Conservation (phyloP, 2,797 vertebrate species). For the Eulemur mongoz region DNA sequence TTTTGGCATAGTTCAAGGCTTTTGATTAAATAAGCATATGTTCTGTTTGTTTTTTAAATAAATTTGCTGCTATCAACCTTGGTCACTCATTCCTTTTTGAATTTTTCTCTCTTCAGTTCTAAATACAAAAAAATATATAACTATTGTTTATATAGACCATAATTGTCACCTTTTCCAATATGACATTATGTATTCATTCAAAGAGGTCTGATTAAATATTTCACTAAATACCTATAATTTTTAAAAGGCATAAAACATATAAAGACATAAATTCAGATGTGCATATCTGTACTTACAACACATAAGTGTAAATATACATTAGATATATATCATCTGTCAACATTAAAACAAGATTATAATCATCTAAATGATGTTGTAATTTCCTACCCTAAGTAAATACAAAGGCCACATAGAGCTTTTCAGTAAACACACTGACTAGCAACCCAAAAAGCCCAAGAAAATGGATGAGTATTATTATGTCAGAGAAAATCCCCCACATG, state of each 20-base stretch:
- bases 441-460: neutral
- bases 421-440: neutral
- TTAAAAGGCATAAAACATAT: neutral
- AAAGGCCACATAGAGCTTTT: neutral
- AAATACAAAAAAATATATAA: neutral
- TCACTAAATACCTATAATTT: slow-evolving; percentile 60
- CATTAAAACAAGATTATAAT: neutral
- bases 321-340: neutral
- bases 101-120: slow-evolving; percentile 24
- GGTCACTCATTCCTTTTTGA: neutral
- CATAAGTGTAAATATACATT: neutral
- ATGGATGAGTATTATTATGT: neutral
- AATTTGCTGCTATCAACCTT: neutral
- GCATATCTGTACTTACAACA: neutral
- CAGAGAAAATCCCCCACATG: neutral
- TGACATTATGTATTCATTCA: neutral
- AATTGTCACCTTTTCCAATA: neutral
- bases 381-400: neutral
- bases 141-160: neutral
- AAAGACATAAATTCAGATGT: slow-evolving; percentile 16
- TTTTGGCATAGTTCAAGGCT: slow-evolving; percentile 70
- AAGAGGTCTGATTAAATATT: slow-evolving; percentile 45
- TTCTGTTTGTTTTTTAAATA: slow-evolving; percentile 3
- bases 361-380: neutral
- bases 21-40: slow-evolving; percentile 53